Evolutionary conservation across 2,888 invertebrate genomes (phyloP).

Genomic region (Synergus japonicus): DNA sequence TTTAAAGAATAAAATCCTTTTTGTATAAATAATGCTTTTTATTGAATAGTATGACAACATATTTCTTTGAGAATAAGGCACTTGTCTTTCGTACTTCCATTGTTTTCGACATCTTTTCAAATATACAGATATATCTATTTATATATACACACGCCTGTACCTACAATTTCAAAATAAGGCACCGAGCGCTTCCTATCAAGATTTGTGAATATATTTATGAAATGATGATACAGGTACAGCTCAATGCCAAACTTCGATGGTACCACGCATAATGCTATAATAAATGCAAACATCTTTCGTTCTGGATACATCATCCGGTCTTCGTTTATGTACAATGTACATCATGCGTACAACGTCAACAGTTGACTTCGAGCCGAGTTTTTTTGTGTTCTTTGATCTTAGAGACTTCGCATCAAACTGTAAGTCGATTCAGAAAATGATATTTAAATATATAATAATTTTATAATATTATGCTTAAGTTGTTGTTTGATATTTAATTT

Average conservation of each 20-base stretch:
- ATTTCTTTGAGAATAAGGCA: constrained; percentile 65
- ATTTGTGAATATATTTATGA: not conserved
- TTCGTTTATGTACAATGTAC: not conserved
- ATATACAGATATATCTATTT: constrained; percentile 67
- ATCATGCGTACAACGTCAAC: not conserved
- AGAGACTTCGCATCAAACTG: not conserved
- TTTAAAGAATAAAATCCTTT: constrained; percentile 54
- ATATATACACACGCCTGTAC: constrained; percentile 63
- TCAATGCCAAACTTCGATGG: constrained; percentile 1
- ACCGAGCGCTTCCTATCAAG: not conserved
- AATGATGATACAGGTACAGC: not conserved
- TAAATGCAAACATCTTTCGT: constrained; percentile 11
- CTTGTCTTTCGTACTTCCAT: constrained; percentile 59
- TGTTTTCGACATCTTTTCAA: constrained; percentile 59
- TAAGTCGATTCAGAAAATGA: not conserved
- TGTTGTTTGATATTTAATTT: not conserved
- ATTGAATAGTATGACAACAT: constrained; percentile 70
- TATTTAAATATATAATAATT: not conserved
- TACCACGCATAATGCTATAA: not conserved
- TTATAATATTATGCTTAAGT: not conserved
- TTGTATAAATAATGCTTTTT: constrained; percentile 74
- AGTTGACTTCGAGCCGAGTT: constrained; percentile 21
- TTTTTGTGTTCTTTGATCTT: not conserved
- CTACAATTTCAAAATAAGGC: constrained; percentile 48
- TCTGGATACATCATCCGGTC: constrained; percentile 7